Evolutionary conservation across 1,140 invertebrate genomes (phyloP).

Genomic region (Galleria mellonella): DNA sequence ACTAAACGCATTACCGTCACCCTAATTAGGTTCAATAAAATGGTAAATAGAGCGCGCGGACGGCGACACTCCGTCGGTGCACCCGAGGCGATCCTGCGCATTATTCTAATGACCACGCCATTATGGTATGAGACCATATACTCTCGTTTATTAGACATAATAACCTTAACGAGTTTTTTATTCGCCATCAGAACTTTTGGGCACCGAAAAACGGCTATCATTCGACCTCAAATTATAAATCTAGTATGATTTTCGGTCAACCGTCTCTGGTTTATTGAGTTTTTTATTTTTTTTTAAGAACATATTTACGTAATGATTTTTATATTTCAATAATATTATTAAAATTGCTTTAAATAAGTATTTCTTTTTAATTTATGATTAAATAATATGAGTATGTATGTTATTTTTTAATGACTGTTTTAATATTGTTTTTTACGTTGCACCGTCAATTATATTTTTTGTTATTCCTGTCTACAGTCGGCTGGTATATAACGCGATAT

Average conservation of each 20-base stretch:
- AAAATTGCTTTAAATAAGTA: too few relatives aligned
- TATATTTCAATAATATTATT: too few relatives aligned
- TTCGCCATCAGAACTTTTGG: conserved; percentile 38
- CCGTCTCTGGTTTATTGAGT: too few relatives aligned
- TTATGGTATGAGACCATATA: conserved; percentile 51
- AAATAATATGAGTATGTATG: too few relatives aligned
- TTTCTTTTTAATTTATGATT: too few relatives aligned
- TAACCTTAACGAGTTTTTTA: conserved; percentile 67
- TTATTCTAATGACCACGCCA: conserved; percentile 51
- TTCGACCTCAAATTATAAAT: conserved; percentile 41
- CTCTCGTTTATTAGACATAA: conserved; percentile 63
- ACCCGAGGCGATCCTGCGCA: conserved; percentile 28
- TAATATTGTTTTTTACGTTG: too few relatives aligned
- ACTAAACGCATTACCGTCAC: background rate
- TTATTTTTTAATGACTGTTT: too few relatives aligned
- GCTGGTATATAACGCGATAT: too few relatives aligned
- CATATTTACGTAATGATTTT: too few relatives aligned
- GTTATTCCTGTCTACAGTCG: too few relatives aligned
- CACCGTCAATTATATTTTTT: too few relatives aligned
- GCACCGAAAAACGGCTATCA: conserved; percentile 34
- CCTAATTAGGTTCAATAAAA: conserved; percentile 14
- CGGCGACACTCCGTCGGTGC: conserved; percentile 42
- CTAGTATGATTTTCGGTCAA: conserved; percentile 12
- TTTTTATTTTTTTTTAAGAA: too few relatives aligned
- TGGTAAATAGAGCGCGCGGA: background rate